Conservation (phyloP, 2,113 vertebrate genomes). For the Zingel zingel region DNA sequence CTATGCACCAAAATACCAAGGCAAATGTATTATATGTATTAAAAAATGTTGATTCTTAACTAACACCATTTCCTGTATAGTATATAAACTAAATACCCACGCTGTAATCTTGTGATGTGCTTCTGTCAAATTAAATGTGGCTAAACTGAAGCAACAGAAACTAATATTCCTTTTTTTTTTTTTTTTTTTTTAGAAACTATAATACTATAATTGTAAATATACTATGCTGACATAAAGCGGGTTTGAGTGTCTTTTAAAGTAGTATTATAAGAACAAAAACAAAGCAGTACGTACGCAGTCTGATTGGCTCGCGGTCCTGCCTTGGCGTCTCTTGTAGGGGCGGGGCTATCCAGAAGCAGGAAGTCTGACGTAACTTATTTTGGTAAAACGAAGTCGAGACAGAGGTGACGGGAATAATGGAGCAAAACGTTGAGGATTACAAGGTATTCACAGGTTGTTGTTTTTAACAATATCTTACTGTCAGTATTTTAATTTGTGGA, state of each 20-base stretch:
- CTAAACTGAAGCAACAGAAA: too few species aligned
- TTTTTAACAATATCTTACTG: fast-evolving
- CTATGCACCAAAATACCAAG: too few species aligned
- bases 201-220: too few species aligned
- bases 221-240: background rate
- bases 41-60: too few species aligned
- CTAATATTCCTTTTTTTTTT: too few species aligned
- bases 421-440: constrained; percentile 66
- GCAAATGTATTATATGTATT: too few species aligned
- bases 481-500: fast-evolving
- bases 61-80: too few species aligned
- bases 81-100: too few species aligned
- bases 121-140: too few species aligned
- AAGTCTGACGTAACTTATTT: constrained; percentile 80
- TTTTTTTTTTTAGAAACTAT: too few species aligned
- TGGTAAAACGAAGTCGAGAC: constrained; percentile 47
- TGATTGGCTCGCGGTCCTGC: constrained; percentile 15
- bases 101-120: too few species aligned
- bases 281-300: background rate
- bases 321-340: background rate
- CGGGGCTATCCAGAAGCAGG: constrained; percentile 18
- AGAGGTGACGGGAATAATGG: constrained; percentile 72
- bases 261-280: too few species aligned
- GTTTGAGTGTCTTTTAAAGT: background rate
- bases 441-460: constrained; percentile 63